phyloP scores from a whole-genome alignment of 2,888 invertebrate genomes.

The Plebejus anna region DNA sequence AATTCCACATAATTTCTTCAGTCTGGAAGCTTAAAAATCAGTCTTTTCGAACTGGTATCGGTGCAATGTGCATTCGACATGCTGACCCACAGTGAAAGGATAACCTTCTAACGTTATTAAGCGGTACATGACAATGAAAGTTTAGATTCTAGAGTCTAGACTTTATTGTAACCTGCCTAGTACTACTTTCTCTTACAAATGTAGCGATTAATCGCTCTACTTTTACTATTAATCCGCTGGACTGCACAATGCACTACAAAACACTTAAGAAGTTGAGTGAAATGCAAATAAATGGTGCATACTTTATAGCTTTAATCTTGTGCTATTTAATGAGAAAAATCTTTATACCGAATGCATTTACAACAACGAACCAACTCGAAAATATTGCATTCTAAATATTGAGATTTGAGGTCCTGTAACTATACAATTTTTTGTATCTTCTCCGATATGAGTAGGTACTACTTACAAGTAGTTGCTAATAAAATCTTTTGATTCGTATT shows the following conservation, averaged over 20 bases:
- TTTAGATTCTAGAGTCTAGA: background rate
- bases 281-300: background rate
- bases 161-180: constrained; percentile 22
- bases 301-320: background rate
- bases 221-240: constrained; percentile 15
- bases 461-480: background rate
- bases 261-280: background rate
- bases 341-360: background rate
- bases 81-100: constrained; percentile 28
- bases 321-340: background rate
- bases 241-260: constrained; percentile 1
- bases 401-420: too few species aligned
- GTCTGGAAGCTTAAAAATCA: too few species aligned
- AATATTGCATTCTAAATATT: background rate
- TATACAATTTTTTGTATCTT: background rate
- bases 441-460: background rate
- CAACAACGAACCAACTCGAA: background rate
- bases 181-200: constrained; percentile 21
- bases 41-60: too few species aligned
- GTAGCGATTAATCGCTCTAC: constrained; percentile 22
- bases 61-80: background rate
- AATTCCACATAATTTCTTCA: too few species aligned
- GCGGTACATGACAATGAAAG: constrained; percentile 26
- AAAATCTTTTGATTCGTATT: too few species aligned
- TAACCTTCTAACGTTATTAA: constrained; percentile 14